Evolutionary conservation across 2,888 invertebrate genomes (phyloP).

Genomic region (Lamproptera curius): DNA sequence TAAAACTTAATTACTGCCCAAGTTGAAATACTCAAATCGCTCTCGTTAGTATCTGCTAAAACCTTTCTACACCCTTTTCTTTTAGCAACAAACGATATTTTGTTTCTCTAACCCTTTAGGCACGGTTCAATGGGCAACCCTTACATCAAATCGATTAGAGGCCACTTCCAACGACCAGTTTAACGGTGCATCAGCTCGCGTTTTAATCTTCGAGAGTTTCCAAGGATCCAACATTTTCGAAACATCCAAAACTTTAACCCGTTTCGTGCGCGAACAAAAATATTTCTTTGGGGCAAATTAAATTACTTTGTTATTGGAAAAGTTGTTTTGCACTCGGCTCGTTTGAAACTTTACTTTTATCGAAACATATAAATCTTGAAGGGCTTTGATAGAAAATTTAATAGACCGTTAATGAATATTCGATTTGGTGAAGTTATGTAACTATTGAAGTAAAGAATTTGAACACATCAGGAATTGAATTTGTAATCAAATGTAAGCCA

Average conservation of each 20-base stretch:
- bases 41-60: too few species aligned
- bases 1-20: too few species aligned
- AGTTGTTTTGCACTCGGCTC: neutral
- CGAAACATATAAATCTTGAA: too few species aligned
- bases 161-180: slow-evolving; percentile 19
- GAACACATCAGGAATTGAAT: too few species aligned
- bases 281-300: neutral
- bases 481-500: too few species aligned
- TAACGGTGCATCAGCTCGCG: slow-evolving; percentile 6
- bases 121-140: slow-evolving; percentile 11
- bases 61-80: too few species aligned
- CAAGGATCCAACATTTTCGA: neutral
- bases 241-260: slow-evolving; percentile 4
- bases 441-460: too few species aligned
- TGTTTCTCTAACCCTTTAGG: slow-evolving; percentile 18
- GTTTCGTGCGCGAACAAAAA: neutral
- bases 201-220: slow-evolving; percentile 13
- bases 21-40: too few species aligned
- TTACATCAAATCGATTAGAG: slow-evolving; percentile 19
- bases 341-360: neutral
- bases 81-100: too few species aligned
- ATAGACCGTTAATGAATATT: too few species aligned
- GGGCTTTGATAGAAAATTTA: too few species aligned
- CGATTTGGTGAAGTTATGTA: too few species aligned
- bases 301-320: slow-evolving; percentile 1